Percentiles rank a stretch among this genome's conserved stretches.
These are phyloP conservation scores for Nephrotoma guestfalica DNA, from an alignment of 2,888 invertebrate genomes.

Conservation along the genomic window DNA sequence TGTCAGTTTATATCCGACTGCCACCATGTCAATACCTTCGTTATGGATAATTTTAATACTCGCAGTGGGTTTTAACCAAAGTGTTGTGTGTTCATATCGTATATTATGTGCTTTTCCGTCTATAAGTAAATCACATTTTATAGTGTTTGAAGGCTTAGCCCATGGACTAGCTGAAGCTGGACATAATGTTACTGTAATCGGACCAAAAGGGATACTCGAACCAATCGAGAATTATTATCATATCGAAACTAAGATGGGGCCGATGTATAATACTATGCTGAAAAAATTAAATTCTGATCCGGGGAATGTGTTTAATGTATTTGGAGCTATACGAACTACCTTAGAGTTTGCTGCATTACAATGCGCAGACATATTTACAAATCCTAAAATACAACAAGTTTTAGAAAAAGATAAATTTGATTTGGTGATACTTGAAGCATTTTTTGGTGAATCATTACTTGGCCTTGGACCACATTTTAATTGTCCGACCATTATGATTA, in stretches of 20 bases:
- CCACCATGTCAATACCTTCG: not conserved
- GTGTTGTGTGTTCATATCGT: not conserved
- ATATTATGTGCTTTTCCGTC: not conserved
- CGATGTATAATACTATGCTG: not conserved
- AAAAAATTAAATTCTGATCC: not conserved
- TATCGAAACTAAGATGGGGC: not conserved
- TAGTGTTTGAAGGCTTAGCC: not conserved
- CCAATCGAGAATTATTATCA: not conserved
- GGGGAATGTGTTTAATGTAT: not conserved
- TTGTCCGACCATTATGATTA: not conserved
- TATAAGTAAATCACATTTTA: not conserved
- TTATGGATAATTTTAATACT: not conserved
- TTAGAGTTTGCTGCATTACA: not conserved
- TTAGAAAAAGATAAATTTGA: not conserved
- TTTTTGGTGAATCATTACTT: not conserved
- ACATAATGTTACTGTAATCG: not conserved
- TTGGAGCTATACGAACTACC: not conserved
- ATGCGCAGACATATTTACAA: not conserved
- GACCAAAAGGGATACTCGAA: not conserved
- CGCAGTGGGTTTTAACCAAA: not conserved
- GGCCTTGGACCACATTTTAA: not conserved
- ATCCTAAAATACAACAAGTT: not conserved
- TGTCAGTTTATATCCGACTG: not conserved
- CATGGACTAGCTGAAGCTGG: not conserved
- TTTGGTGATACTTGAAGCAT: not conserved